These are phyloP conservation scores for Chrysochloris asiatica DNA, from an alignment of 2,113 vertebrate species.

Conservation along the genomic window DNA sequence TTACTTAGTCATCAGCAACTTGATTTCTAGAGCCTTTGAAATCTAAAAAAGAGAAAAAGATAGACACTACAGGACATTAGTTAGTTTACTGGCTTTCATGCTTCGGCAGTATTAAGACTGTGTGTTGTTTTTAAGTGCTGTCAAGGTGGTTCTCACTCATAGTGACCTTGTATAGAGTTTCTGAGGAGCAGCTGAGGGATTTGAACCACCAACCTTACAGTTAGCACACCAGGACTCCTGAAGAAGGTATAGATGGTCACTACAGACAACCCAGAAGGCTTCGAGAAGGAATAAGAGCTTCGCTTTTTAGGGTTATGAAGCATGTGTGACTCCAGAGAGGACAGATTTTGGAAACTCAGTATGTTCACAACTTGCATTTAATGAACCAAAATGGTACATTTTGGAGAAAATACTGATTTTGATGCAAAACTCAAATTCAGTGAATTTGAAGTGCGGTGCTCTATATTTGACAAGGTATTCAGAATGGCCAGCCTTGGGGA, in stretches of 20 bases:
- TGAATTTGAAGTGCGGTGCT: rapidly evolving
- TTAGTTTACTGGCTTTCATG: not conserved
- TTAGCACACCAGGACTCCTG: too few relatives aligned
- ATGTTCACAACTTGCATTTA: not conserved
- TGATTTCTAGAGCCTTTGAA: not conserved
- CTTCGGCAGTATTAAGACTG: not conserved
- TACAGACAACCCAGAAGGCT: not conserved
- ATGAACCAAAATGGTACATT: not conserved
- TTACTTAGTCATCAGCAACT: not conserved
- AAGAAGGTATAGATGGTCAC: not conserved
- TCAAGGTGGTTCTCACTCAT: too few relatives aligned
- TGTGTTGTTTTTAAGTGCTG: too few relatives aligned
- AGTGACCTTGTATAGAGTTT: too few relatives aligned
- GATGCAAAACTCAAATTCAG: not conserved
- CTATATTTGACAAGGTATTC: not conserved
- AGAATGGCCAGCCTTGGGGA: not conserved
- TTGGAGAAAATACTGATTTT: not conserved
- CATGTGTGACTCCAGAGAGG: not conserved
- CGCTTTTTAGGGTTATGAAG: not conserved
- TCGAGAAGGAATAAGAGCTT: not conserved
- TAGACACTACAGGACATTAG: not conserved
- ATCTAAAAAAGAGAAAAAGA: not conserved
- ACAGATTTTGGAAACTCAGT: not conserved
- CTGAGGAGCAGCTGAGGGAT: too few relatives aligned
- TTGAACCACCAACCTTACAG: too few relatives aligned